Evolutionary conservation across 1,140 invertebrate genomes (phyloP).

Genomic region (Eupeodes corollae): DNA sequence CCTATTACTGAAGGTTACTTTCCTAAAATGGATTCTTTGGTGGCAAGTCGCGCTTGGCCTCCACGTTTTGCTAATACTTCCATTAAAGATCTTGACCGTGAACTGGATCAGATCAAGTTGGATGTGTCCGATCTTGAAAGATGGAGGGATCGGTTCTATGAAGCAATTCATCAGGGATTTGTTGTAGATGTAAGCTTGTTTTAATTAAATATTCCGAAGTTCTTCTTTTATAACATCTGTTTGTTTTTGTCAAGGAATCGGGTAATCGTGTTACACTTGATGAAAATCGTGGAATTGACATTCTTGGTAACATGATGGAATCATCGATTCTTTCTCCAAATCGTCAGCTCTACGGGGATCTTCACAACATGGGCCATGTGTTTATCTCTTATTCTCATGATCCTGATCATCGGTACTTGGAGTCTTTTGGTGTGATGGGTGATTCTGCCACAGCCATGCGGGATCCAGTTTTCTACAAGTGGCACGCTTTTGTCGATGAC

Average conservation of each 20-base stretch:
- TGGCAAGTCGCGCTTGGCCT: conserved; percentile 52
- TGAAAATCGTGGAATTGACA: conserved; percentile 62
- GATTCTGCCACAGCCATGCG: conserved; percentile 64
- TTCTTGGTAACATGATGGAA: conserved; percentile 70
- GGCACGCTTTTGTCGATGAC: conserved; percentile 69
- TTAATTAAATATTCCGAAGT: neutral
- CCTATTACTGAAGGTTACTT: conserved; percentile 59
- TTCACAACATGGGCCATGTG: conserved; percentile 58
- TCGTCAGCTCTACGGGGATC: conserved; percentile 54
- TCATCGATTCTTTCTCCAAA: conserved; percentile 58
- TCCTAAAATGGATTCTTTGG: conserved; percentile 56
- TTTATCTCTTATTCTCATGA: conserved; percentile 59
- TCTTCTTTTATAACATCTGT: neutral
- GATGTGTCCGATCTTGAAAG: conserved; percentile 59
- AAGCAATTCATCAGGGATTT: conserved; percentile 58
- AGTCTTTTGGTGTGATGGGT: conserved; percentile 57
- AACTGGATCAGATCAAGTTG: conserved; percentile 50
- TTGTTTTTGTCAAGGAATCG: conserved; percentile 27
- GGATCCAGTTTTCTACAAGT: conserved; percentile 76
- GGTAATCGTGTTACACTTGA: conserved; percentile 45
- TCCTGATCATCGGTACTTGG: conserved; percentile 57
- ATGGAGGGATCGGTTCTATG: conserved; percentile 62
- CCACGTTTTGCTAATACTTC: conserved; percentile 46
- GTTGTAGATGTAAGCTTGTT: conserved; percentile 42
- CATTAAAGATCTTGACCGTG: conserved; percentile 52